phyloP scores from a whole-genome alignment of 2,888 invertebrate genomes.

The Nomada ruficornis region DNA sequence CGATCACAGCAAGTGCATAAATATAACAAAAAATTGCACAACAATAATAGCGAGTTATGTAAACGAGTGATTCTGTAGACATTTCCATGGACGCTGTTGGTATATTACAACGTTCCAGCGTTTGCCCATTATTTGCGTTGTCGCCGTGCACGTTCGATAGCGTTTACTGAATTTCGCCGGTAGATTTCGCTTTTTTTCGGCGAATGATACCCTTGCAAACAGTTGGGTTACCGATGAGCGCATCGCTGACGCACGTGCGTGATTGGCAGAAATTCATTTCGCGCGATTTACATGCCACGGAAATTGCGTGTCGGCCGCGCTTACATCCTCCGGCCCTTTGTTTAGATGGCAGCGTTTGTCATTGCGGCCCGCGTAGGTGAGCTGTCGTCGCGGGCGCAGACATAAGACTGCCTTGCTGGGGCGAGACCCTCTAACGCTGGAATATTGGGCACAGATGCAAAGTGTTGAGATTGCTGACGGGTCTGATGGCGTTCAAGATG shows the following conservation, averaged over 20 bases:
- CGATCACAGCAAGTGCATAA: too few relatives aligned
- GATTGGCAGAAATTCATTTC: slow-evolving; percentile 80
- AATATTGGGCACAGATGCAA: slow-evolving; percentile 80
- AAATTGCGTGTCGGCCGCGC: slow-evolving; percentile 74
- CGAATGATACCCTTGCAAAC: slow-evolving; percentile 15
- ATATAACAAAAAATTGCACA: neutral
- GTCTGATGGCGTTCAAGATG: slow-evolving; percentile 72
- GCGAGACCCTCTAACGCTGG: slow-evolving; percentile 44
- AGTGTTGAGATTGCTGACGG: slow-evolving; percentile 74
- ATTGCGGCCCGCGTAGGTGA: slow-evolving; percentile 66
- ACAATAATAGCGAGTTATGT: neutral
- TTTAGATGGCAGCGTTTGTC: slow-evolving; percentile 75
- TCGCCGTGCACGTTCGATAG: slow-evolving; percentile 1
- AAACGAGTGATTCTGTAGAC: neutral
- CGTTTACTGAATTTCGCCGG: neutral
- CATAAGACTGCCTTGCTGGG: slow-evolving; percentile 50
- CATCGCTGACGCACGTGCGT: slow-evolving; percentile 66
- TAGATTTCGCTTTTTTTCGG: slow-evolving; percentile 28
- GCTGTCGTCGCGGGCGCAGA: slow-evolving; percentile 56
- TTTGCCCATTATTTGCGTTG: slow-evolving; percentile 21
- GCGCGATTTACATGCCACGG: slow-evolving; percentile 74
- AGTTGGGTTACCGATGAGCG: slow-evolving; percentile 33
- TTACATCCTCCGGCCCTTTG: slow-evolving; percentile 70
- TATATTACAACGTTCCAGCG: neutral
- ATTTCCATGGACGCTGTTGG: neutral